Evolutionary conservation across 2,797 vertebrate genomes (phyloP).

Genomic region (Pangasius krempfi): DNA sequence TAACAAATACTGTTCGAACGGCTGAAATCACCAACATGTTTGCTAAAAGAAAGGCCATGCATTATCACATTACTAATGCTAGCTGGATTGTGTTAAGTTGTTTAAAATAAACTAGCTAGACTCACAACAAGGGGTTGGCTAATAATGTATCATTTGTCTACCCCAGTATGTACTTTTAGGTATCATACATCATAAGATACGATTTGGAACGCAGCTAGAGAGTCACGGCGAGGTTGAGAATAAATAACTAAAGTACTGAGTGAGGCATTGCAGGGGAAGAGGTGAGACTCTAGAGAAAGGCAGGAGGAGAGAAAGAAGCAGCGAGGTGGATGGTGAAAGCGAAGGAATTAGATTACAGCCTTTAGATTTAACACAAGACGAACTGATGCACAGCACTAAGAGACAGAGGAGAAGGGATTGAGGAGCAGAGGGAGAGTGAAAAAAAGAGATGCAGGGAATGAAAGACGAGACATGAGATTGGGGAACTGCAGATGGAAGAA

Average conservation of each 20-base stretch:
- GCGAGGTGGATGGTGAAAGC: background rate
- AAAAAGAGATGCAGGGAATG: constrained; percentile 10
- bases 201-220: background rate
- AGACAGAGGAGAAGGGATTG: background rate
- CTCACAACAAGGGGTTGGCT: background rate
- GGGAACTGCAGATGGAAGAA: constrained; percentile 1
- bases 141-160: no score
- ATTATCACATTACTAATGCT: background rate
- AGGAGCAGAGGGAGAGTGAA: constrained; percentile 1
- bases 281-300: background rate
- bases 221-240: background rate
- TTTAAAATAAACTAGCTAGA: background rate
- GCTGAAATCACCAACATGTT: background rate
- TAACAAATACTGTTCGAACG: background rate
- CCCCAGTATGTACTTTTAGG: background rate
- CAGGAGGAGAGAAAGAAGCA: background rate
- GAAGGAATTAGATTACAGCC: constrained; percentile 21
- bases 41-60: background rate
- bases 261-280: background rate
- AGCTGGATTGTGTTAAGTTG: background rate
- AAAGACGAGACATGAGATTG: background rate
- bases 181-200: no score
- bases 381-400: background rate
- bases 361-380: background rate
- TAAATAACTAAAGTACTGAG: background rate